These are phyloP conservation scores for Diabrotica virgifera DNA, from an alignment of 1,140 invertebrate species.

Conservation along the genomic window DNA sequence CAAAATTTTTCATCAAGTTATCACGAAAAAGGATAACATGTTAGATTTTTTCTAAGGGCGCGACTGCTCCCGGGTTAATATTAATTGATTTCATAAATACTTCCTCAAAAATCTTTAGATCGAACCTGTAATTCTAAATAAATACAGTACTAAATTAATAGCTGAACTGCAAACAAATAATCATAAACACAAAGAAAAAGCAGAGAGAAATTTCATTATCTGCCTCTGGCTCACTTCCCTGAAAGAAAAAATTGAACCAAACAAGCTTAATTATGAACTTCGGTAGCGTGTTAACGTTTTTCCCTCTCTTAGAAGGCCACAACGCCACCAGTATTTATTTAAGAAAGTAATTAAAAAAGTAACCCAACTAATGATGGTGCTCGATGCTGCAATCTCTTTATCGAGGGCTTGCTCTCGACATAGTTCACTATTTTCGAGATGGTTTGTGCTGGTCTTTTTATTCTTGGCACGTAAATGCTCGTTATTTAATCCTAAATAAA, in stretches of 20 bases:
- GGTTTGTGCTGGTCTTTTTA: slow-evolving; percentile 12
- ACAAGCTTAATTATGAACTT: slow-evolving; percentile 32
- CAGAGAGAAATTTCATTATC: too few species aligned
- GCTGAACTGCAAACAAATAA: too few species aligned
- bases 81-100: too few species aligned
- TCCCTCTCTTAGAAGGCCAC: slow-evolving; percentile 12
- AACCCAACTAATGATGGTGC: slow-evolving; percentile 29
- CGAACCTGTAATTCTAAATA: too few species aligned
- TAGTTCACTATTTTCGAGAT: slow-evolving; percentile 9
- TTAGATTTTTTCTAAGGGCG: too few species aligned
- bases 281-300: slow-evolving; percentile 30
- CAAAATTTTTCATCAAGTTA: too few species aligned
- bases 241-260: slow-evolving; percentile 12
- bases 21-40: too few species aligned
- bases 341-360: slow-evolving; percentile 35
- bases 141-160: too few species aligned
- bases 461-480: slow-evolving; percentile 25
- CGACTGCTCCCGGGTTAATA: too few species aligned
- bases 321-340: slow-evolving; percentile 29
- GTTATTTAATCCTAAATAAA: slow-evolving; percentile 29
- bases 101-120: too few species aligned
- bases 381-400: slow-evolving; percentile 13
- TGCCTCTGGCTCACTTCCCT: background rate
- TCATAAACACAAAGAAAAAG: too few species aligned
- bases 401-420: slow-evolving; percentile 8